Percentiles rank a stretch among this genome's conserved stretches.
These are phyloP conservation scores for Papilio demoleus DNA, from an alignment of 2,888 invertebrate genomes.

Conservation along the genomic window DNA sequence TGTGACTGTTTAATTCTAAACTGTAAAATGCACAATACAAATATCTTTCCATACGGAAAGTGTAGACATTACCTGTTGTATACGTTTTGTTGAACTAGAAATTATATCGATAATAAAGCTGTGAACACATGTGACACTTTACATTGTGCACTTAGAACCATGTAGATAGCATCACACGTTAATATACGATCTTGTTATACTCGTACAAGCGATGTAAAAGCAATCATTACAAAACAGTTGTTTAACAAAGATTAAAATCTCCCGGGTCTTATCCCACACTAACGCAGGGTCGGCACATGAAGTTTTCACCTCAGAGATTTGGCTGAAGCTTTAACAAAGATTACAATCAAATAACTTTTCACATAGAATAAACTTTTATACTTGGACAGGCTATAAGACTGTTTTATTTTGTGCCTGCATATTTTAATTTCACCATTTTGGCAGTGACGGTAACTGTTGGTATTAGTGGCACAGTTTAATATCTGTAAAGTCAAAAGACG, in stretches of 20 bases:
- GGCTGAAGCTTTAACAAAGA: no score
- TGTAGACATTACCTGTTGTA: slow-evolving; percentile 27
- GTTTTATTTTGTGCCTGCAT: no score
- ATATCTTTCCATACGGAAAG: slow-evolving; percentile 13
- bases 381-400: no score
- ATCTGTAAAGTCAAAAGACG: no score
- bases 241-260: not conserved
- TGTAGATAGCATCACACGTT: slow-evolving; percentile 5
- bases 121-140: slow-evolving; percentile 20
- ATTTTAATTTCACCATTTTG: no score
- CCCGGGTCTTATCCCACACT: no score
- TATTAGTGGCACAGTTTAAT: no score
- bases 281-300: no score
- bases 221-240: not conserved
- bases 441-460: no score
- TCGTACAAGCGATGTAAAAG: slow-evolving; percentile 1
- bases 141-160: slow-evolving; percentile 7
- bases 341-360: not conserved
- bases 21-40: slow-evolving; percentile 24
- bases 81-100: slow-evolving; percentile 31
- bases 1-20: not conserved
- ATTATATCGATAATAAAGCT: slow-evolving; percentile 35
- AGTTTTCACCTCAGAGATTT: no score
- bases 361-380: not conserved
- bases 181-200: not conserved